Conservation (phyloP, 2,797 vertebrate species). For the Danio choprae region DNA sequence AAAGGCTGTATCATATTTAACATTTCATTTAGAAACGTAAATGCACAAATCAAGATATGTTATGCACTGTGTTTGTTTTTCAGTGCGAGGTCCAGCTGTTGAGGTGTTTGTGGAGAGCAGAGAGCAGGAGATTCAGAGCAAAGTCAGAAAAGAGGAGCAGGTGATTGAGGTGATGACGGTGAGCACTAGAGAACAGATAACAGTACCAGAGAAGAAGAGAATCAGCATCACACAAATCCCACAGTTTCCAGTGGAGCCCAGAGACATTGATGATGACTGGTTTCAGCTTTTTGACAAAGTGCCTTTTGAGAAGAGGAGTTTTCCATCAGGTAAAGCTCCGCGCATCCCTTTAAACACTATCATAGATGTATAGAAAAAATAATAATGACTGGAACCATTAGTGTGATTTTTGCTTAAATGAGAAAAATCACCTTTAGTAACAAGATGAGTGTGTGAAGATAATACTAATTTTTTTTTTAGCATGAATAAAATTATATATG, state of each 20-base stretch:
- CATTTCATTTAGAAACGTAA: too few species aligned
- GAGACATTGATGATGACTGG: slow-evolving; percentile 45
- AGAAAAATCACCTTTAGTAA: too few species aligned
- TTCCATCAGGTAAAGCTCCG: slow-evolving; percentile 25
- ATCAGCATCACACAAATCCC: not conserved
- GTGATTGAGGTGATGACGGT: not conserved
- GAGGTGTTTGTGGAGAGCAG: slow-evolving; percentile 28
- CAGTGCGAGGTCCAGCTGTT: not conserved
- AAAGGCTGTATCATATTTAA: too few species aligned
- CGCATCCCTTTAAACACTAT: not conserved
- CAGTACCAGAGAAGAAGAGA: slow-evolving; percentile 17
- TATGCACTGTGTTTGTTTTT: slow-evolving; percentile 33
- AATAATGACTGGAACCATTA: too few species aligned
- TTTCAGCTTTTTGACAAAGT: slow-evolving; percentile 28
- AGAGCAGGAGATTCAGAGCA: not conserved
- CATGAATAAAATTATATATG: too few species aligned
- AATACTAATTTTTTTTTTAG: too few species aligned
- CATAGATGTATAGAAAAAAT: not conserved
- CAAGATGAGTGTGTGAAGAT: too few species aligned
- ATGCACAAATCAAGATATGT: not conserved
- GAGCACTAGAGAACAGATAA: slow-evolving; percentile 12
- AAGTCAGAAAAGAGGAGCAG: slow-evolving; percentile 6
- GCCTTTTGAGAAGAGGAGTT: slow-evolving; percentile 7
- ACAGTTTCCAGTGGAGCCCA: not conserved
- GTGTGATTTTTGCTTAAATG: too few species aligned